phyloP scores from a whole-genome alignment of 2,113 vertebrate genomes.

The Melospiza georgiana region DNA sequence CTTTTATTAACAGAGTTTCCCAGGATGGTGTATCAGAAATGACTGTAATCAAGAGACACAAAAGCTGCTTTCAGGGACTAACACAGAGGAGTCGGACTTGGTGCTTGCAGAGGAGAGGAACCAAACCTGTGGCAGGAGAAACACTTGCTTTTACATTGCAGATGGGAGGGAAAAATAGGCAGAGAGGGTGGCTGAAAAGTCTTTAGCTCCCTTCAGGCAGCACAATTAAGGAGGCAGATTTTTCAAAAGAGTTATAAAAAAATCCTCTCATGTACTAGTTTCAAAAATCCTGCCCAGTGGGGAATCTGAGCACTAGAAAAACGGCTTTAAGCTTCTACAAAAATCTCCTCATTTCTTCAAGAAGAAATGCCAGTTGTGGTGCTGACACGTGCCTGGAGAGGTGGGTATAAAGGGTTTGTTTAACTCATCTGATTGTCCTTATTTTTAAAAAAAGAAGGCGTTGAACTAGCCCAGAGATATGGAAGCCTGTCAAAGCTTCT shows the following conservation, averaged over 20 bases:
- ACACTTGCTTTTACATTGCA: background rate
- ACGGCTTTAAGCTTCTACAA: background rate
- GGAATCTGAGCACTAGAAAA: background rate
- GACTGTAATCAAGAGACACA: background rate
- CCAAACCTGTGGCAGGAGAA: background rate
- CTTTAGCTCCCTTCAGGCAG: constrained; percentile 9
- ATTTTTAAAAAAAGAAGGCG: background rate
- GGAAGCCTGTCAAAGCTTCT: background rate
- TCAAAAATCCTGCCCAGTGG: background rate
- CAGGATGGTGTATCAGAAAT: background rate
- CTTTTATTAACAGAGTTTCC: constrained; percentile 34
- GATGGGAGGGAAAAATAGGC: background rate
- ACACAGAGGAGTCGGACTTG: background rate
- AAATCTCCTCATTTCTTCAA: background rate
- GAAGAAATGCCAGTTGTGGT: background rate
- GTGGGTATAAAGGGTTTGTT: background rate
- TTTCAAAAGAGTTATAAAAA: background rate
- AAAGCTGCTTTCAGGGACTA: background rate
- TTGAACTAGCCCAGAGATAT: background rate
- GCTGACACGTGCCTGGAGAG: background rate
- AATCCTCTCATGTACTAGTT: background rate
- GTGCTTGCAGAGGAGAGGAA: background rate
- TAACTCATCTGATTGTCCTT: background rate
- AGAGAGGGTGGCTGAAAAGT: background rate
- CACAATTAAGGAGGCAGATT: background rate